Conservation (phyloP, 2,888 invertebrate genomes). For the Nebria brevicollis region DNA sequence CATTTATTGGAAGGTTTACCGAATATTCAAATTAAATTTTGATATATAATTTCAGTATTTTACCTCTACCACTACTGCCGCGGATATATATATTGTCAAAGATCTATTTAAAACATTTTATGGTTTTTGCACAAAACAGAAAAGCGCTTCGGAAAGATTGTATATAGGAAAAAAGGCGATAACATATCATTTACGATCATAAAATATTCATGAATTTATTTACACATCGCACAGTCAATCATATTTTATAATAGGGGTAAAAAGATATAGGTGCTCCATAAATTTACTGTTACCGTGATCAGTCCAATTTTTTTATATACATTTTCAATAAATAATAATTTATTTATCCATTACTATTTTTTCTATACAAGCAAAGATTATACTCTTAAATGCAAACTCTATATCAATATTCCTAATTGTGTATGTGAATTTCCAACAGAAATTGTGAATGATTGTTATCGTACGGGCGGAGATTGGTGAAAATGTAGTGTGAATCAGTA, state of each 20-base stretch:
- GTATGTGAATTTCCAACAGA: no score
- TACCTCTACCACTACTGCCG: background rate
- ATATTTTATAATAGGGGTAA: background rate
- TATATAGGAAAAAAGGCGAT: background rate
- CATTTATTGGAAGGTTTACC: no score
- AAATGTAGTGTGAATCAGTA: background rate
- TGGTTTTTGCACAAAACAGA: background rate
- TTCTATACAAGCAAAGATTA: no score
- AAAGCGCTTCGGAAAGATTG: background rate
- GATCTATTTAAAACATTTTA: background rate
- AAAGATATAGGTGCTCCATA: no score
- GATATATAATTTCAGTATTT: background rate
- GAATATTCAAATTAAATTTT: background rate
- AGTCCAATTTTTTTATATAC: no score
- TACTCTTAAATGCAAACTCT: no score
- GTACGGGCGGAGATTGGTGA: background rate
- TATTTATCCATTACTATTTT: no score
- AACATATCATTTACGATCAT: background rate
- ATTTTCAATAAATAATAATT: no score
- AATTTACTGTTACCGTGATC: no score
- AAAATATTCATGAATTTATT: background rate
- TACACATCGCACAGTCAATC: background rate
- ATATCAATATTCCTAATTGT: no score
- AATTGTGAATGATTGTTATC: no score
- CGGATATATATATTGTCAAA: background rate